Evolutionary conservation across 2,888 invertebrate species (phyloP).

Genomic region (Matsumyia berberina): DNA sequence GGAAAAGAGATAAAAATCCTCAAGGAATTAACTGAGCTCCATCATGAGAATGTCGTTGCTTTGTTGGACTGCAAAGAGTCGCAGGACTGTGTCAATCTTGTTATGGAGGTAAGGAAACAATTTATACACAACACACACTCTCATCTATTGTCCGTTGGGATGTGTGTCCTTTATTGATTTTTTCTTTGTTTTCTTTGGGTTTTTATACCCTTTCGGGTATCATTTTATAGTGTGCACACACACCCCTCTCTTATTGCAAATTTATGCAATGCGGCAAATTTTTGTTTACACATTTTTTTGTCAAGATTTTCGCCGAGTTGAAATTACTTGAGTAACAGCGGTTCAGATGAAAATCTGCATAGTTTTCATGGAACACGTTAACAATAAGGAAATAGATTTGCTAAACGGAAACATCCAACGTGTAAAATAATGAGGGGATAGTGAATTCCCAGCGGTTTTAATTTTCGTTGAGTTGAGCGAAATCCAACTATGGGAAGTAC

Average conservation of each 20-base stretch:
- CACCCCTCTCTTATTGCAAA: conserved; percentile 42
- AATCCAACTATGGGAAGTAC: conserved; percentile 5
- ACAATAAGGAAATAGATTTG: conserved; percentile 29
- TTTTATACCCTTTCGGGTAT: conserved; percentile 37
- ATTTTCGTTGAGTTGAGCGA: conserved; percentile 57
- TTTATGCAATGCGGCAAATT: conserved; percentile 73
- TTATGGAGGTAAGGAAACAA: conserved; percentile 94
- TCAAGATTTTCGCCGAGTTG: conserved; percentile 52
- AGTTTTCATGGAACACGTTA: conserved; percentile 26
- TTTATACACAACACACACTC: background rate
- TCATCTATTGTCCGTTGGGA: conserved; percentile 1
- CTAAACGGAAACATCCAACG: conserved; percentile 13
- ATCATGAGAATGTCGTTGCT: conserved; percentile 99
- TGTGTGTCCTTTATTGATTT: conserved; percentile 71
- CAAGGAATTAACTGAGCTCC: conserved; percentile 97
- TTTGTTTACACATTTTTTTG: conserved; percentile 40
- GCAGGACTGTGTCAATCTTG: conserved; percentile 96
- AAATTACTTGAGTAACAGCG: conserved; percentile 31
- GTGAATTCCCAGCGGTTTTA: conserved; percentile 33
- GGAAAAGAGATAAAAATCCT: conserved; percentile 99
- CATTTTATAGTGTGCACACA: conserved; percentile 5
- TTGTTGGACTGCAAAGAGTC: conserved; percentile 99
- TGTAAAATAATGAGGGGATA: conserved; percentile 30
- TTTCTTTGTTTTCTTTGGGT: conserved; percentile 47
- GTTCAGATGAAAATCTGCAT: conserved; percentile 39